Evolutionary conservation across 1,140 invertebrate genomes (phyloP).

Genomic region (Phthorimaea operculella): DNA sequence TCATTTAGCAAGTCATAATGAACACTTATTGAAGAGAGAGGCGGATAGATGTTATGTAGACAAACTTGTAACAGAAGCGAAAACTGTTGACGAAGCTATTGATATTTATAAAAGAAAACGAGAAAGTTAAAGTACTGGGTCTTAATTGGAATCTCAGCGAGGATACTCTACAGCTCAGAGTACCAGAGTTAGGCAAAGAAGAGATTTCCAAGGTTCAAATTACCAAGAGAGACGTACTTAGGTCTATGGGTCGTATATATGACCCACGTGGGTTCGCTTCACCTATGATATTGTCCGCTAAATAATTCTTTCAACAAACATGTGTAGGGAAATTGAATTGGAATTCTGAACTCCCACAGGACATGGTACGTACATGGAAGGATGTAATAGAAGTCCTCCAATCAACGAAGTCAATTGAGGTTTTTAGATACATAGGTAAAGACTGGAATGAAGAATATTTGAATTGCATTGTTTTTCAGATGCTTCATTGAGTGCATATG

Average conservation of each 20-base stretch:
- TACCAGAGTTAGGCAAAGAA: not conserved
- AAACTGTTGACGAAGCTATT: not conserved
- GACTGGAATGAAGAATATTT: no score
- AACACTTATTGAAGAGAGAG: not conserved
- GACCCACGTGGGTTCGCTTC: constrained; percentile 10
- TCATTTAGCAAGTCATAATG: not conserved
- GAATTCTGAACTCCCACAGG: constrained; percentile 3
- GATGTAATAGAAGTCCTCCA: no score
- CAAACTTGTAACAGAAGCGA: constrained; percentile 5
- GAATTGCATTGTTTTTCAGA: no score
- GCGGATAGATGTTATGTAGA: constrained; percentile 10
- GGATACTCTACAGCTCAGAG: constrained; percentile 8
- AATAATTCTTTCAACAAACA: constrained; percentile 7
- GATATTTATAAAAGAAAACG: constrained; percentile 1
- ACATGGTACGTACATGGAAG: no score
- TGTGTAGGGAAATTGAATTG: constrained; percentile 11
- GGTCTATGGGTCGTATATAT: constrained; percentile 2
- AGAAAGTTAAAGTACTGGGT: constrained; percentile 1
- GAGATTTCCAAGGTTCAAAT: not conserved
- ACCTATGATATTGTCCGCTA: constrained; percentile 7
- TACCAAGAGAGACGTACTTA: constrained; percentile 5
- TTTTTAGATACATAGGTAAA: no score
- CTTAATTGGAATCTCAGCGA: constrained; percentile 5
- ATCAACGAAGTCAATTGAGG: no score
- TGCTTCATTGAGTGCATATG: constrained; percentile 8